Conservation (phyloP, 2,113 vertebrate genomes). For the Amblyornis subalaris region DNA sequence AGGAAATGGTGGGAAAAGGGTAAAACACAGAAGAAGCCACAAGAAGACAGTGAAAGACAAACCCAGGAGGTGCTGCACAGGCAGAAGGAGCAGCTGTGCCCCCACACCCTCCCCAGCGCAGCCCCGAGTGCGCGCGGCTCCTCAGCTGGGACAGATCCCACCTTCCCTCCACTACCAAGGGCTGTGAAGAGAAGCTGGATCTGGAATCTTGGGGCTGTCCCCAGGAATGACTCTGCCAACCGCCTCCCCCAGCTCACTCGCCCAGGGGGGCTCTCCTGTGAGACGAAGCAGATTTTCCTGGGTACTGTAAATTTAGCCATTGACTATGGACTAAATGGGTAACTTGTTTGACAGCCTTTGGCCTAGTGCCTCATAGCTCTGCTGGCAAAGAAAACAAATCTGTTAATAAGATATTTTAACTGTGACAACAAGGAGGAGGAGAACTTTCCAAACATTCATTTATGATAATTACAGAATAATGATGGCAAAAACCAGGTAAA, state of each 20-base stretch:
- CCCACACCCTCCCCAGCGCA: neutral
- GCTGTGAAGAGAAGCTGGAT: rapidly evolving
- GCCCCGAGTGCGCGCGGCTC: neutral
- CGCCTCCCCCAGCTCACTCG: neutral
- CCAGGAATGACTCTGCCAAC: neutral
- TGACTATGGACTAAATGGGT: neutral
- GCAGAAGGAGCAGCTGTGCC: neutral
- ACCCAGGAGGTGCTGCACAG: rapidly evolving
- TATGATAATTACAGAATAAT: conserved; percentile 65
- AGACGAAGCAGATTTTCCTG: neutral
- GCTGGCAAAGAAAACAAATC: conserved; percentile 61
- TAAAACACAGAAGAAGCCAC: neutral
- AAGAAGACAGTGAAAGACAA: neutral
- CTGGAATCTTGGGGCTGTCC: neutral
- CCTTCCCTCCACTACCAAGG: rapidly evolving
- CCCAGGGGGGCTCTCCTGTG: neutral
- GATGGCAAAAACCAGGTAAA: conserved; percentile 59
- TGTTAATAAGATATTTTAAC: conserved; percentile 61
- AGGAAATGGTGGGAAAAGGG: neutral
- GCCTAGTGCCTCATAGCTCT: conserved; percentile 52
- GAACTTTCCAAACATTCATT: conserved; percentile 62
- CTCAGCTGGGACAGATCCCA: neutral
- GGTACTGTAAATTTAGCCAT: neutral
- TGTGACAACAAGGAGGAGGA: conserved; percentile 58
- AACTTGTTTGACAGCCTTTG: conserved; percentile 56